Evolutionary conservation across 1,140 invertebrate genomes (phyloP).

Genomic region (Sinonovacula constricta): DNA sequence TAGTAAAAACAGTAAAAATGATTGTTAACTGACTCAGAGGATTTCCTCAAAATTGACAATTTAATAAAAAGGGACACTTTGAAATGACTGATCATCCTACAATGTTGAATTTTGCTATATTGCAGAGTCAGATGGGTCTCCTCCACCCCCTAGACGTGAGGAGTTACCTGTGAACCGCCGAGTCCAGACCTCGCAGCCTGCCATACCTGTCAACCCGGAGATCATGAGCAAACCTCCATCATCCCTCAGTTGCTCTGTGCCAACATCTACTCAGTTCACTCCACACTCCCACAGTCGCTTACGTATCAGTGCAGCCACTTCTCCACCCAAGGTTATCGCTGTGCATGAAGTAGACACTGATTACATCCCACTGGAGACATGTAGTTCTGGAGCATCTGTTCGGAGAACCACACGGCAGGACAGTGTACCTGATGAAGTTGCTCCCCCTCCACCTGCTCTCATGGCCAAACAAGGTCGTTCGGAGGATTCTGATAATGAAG

Average conservation of each 20-base stretch:
- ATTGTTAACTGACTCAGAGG: too few relatives aligned
- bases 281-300: background rate
- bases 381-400: slow-evolving; percentile 88
- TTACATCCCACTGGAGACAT: slow-evolving; percentile 86
- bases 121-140: slow-evolving; percentile 33
- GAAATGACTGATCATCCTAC: too few relatives aligned
- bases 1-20: too few relatives aligned
- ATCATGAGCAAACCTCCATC: slow-evolving; percentile 23
- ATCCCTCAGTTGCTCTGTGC: background rate
- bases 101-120: slow-evolving; percentile 4
- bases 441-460: slow-evolving; percentile 64
- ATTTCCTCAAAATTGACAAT: too few relatives aligned
- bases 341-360: slow-evolving; percentile 6
- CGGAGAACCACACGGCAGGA: slow-evolving; percentile 63
- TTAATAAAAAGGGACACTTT: too few relatives aligned
- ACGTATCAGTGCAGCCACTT: background rate
- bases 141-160: slow-evolving; percentile 14
- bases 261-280: background rate
- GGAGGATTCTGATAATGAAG: slow-evolving; percentile 51
- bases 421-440: slow-evolving; percentile 69
- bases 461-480: slow-evolving; percentile 2
- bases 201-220: slow-evolving; percentile 8
- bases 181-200: slow-evolving; percentile 21
- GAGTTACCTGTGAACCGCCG: slow-evolving; percentile 3
- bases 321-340: background rate